phyloP scores from a whole-genome alignment of 2,113 vertebrate species.

The Psilopsiagon aurifrons region DNA sequence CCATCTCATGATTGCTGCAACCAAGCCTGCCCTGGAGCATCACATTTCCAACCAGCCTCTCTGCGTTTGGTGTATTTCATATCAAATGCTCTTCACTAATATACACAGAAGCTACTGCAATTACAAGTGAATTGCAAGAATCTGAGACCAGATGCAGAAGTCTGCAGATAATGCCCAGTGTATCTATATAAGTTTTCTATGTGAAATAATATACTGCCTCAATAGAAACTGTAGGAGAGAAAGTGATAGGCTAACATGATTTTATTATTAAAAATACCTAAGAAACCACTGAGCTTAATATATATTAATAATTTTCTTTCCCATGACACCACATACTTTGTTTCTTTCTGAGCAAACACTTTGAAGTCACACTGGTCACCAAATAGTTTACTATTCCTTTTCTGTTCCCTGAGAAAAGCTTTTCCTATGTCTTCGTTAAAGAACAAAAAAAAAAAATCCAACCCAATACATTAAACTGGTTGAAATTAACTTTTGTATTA shows the following conservation, averaged over 20 bases:
- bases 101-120: not conserved
- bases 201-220: not conserved
- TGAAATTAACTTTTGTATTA: not conserved
- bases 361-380: not conserved
- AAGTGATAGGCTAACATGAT: not conserved
- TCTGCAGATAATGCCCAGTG: not conserved
- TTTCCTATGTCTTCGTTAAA: not conserved
- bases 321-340: not conserved
- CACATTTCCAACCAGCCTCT: too few relatives aligned
- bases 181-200: not conserved
- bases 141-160: not conserved
- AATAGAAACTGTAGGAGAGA: not conserved
- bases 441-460: not conserved
- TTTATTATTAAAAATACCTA: not conserved
- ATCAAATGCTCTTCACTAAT: not conserved
- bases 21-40: too few relatives aligned
- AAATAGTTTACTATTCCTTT: not conserved
- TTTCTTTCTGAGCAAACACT: not conserved
- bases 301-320: not conserved
- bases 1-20: too few relatives aligned
- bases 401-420: not conserved
- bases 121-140: not conserved
- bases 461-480: not conserved
- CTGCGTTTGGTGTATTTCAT: not conserved
- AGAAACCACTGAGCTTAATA: not conserved